Evolutionary conservation across 2,113 vertebrate species (phyloP), one percentile per base, ranked within the genome.

Genomic region (Mobula hypostoma): DNA sequence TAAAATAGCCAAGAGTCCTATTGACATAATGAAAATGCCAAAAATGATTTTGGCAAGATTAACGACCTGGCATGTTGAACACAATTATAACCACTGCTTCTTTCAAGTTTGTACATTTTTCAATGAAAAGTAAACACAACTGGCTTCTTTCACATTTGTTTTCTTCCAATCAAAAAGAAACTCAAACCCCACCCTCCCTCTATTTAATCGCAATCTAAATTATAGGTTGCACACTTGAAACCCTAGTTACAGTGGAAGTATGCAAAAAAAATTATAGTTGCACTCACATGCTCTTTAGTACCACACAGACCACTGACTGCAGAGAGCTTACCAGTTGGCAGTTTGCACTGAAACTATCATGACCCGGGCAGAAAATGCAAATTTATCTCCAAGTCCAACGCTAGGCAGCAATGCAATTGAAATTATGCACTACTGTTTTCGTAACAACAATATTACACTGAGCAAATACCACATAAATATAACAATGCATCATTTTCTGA

Each of bases 21-120:
- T 40, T 92, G 91, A 93, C 72, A 93, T 90, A 90, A 68, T 32
- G 85, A 93, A 74, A 93, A 48, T 76, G 91, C 24, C 91, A 93
- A 93, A 48, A 74, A 93, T 29, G 36, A 72, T 74, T 93, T 93
- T 72, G 70, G 85, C 85, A 56, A 93, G 91, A 76, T 93, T 74
- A 93, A 93, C 7, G 40, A 56, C 4, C 91, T 56, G 90, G n/a
- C 90, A 72, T 70, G 61, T 70, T 48, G 9, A 93, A 93, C 68
- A 72, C 0, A 36, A 74, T 68, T 76, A 48, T 5, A 29, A 29
- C 56, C 24, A 40, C 91, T 93, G 40, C 72, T 93, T 40, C 40
- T 74, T 76, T 19, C 70, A 74, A 48, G 48, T 93, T 72, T 17
- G 27, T 76, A 76, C 36, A 93, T 74, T 68, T 66, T 93, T 76